A percentile compares a stretch with the other conserved stretches of the same genome.
phyloP scores from a whole-genome alignment of 1,140 invertebrate species.

The Sminthurinus signatus region DNA sequence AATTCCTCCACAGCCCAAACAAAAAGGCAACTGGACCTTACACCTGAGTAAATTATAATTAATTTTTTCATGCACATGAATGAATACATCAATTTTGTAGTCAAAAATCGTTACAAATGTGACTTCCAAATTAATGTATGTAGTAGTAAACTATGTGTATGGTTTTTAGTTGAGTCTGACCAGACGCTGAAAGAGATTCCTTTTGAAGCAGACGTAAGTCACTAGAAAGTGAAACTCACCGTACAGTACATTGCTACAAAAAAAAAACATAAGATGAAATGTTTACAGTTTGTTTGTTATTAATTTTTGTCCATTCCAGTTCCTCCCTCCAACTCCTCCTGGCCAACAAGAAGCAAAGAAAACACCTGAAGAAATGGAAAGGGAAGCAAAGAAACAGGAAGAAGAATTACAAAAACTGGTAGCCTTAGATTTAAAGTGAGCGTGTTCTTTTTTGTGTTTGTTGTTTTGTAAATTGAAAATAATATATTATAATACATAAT shows the following conservation, averaged over 20 bases:
- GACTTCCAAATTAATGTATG: too few relatives aligned
- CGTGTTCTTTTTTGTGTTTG: too few relatives aligned
- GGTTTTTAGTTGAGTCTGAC: slow-evolving; percentile 63
- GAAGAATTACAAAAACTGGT: slow-evolving; percentile 64
- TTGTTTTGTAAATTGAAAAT: too few relatives aligned
- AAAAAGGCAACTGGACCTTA: slow-evolving; percentile 26
- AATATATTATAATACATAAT: too few relatives aligned
- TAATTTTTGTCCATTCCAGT: too few relatives aligned
- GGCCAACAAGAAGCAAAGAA: slow-evolving; percentile 56
- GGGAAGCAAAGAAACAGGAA: slow-evolving; percentile 66
- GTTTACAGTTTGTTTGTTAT: too few relatives aligned
- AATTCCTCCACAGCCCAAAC: slow-evolving; percentile 32
- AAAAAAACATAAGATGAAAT: too few relatives aligned
- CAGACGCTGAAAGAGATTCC: slow-evolving; percentile 58
- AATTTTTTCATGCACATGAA: not conserved
- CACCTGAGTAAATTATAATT: slow-evolving; percentile 24
- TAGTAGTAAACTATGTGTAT: too few relatives aligned
- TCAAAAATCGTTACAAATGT: not conserved
- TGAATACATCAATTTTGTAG: slow-evolving; percentile 2
- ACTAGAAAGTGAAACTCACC: too few relatives aligned
- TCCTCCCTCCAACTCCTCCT: slow-evolving; percentile 59
- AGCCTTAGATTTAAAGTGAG: slow-evolving; percentile 62
- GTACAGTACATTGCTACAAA: too few relatives aligned
- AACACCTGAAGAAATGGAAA: slow-evolving; percentile 71
- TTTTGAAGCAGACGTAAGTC: slow-evolving; percentile 60